Evolutionary conservation across 2,888 invertebrate species (phyloP).

Genomic region (Phasia obesa): DNA sequence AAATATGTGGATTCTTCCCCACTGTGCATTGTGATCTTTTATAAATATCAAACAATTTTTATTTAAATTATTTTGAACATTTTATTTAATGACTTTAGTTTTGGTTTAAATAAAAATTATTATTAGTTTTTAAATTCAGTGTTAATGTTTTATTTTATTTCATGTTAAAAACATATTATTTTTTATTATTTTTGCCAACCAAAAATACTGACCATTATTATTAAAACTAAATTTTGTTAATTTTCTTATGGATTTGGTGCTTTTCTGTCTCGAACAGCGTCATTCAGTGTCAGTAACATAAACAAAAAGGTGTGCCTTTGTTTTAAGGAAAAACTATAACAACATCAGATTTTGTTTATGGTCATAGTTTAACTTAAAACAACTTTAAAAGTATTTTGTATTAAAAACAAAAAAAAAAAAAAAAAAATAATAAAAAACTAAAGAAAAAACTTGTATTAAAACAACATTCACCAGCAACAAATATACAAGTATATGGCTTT

Average conservation of each 20-base stretch:
- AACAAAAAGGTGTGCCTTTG: slow-evolving; percentile 58
- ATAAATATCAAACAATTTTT: too few relatives aligned
- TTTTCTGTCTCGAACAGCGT: not conserved
- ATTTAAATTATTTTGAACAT: too few relatives aligned
- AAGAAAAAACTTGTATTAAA: slow-evolving; percentile 57
- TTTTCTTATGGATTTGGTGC: slow-evolving; percentile 8
- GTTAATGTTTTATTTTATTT: slow-evolving; percentile 19
- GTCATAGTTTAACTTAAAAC: slow-evolving; percentile 51
- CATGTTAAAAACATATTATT: not conserved
- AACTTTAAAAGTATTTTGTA: not conserved
- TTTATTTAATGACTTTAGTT: too few relatives aligned
- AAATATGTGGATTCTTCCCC: too few relatives aligned
- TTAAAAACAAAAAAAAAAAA: not conserved
- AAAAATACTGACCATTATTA: not conserved
- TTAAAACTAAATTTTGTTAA: not conserved
- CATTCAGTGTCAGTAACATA: not conserved
- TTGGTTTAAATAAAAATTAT: too few relatives aligned
- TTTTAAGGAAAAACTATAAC: slow-evolving; percentile 49
- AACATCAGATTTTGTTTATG: slow-evolving; percentile 61
- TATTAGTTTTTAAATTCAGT: slow-evolving; percentile 1
- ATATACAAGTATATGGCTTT: not conserved
- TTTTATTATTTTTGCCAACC: not conserved
- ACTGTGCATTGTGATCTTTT: too few relatives aligned
- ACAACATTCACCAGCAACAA: slow-evolving; percentile 60
- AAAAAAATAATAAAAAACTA: not conserved